These are phyloP conservation scores for Clarias gariepinus DNA, from an alignment of 2,113 vertebrate genomes.

Conservation along the genomic window DNA sequence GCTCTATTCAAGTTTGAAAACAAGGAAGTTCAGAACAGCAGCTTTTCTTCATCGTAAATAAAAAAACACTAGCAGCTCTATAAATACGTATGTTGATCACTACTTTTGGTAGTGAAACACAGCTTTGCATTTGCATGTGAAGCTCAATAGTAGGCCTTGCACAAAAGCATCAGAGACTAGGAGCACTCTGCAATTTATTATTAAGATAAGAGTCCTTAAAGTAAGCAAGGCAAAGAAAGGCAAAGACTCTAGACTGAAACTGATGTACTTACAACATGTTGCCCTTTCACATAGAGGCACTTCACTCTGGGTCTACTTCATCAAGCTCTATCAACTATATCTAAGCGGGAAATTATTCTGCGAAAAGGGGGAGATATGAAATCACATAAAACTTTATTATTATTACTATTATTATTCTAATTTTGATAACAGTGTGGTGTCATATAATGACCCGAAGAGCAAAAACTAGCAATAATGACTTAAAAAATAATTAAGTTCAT, in stretches of 20 bases:
- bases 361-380: background rate
- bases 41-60: conserved; percentile 10
- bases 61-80: conserved; percentile 32
- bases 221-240: conserved; percentile 8
- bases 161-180: background rate
- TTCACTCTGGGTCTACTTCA: conserved; percentile 19
- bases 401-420: background rate
- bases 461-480: background rate
- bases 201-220: background rate
- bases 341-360: background rate
- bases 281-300: conserved; percentile 22
- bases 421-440: background rate
- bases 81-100: background rate
- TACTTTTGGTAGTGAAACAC: conserved; percentile 18
- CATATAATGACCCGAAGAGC: background rate
- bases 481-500: background rate
- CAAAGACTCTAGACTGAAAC: background rate
- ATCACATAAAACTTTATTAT: background rate
- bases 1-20: conserved; percentile 11
- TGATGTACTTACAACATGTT: background rate
- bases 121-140: background rate
- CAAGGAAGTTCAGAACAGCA: conserved; percentile 15
- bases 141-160: conserved; percentile 2
- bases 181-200: background rate
- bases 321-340: background rate